Base-by-base conservation (phyloP, 1,140 invertebrate species). In the Vanessa tameamea region DNA sequence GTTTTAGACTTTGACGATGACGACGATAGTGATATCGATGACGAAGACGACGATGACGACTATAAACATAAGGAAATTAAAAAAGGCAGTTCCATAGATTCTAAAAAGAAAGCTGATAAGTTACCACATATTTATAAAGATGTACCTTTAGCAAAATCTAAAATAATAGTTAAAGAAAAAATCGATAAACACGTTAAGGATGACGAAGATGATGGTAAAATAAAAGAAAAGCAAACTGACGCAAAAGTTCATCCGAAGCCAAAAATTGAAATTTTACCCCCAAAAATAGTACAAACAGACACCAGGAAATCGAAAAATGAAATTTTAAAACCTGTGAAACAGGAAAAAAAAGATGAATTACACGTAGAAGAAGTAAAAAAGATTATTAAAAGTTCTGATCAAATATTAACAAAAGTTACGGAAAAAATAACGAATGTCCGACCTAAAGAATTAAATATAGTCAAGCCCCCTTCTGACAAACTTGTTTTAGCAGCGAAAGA, bases 21-120 rank as follows among this genome's bases (percentile, higher is more conserved):
- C 55, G 68, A 77, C 48, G 78, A 77, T 23, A 75, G 72, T 61
- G 72, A 76, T 67, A 66, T 73, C 16, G 76, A 77, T 31, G 53
- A 77, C 61, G 70, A 79, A 47, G 68, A 78, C 51, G 70, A 71
- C 23, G 55, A 66, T 64, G 64, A 75, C 55, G 69, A 72, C 9
- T 8, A 13, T 55, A 69, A 64, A 64, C 26, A 50, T 47, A 23
- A 73, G 55, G 67, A 71, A n/a, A 47, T 12, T 48, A 59, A 61
- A 37, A 67, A 23, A 73, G 61, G 50, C 47, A 37, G 69, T 72
- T 51, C 67, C 47, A 71, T 53, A 55, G 73, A 73, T 50, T 14
- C 72, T 59, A 76, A 67, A 57, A 69, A 73, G 20, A 63, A 55
- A 9, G 43, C 69, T 55, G 51, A 72, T 57, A 20, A 16, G 15